Conservation (phyloP, 2,113 vertebrate genomes). For the Pelvicachromis taeniatus region DNA sequence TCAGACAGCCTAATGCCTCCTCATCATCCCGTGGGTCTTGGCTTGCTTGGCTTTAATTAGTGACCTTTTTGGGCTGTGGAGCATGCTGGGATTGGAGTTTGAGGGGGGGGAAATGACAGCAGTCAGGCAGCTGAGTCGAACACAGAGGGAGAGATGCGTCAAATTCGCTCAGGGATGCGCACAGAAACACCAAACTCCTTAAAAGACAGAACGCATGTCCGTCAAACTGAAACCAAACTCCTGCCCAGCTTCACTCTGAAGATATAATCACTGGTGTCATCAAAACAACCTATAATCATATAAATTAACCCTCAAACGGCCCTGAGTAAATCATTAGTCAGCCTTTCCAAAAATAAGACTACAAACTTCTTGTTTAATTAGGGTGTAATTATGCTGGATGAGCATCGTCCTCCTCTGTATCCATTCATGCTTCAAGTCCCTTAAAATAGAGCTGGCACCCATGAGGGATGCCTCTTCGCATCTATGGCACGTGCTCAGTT, state of each 20-base stretch:
- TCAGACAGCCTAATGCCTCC: neutral
- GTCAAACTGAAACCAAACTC: neutral
- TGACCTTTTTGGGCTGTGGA: slow-evolving; percentile 8
- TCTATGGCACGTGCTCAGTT: neutral
- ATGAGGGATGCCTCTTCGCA: neutral
- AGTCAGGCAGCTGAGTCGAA: slow-evolving; percentile 11
- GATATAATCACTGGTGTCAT: slow-evolving; percentile 25
- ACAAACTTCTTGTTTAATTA: slow-evolving; percentile 35
- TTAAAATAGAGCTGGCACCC: slow-evolving; percentile 15
- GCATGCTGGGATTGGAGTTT: slow-evolving; percentile 25
- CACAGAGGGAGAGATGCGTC: slow-evolving; percentile 13
- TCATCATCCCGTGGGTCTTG: neutral
- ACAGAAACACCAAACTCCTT: neutral
- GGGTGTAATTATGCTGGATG: slow-evolving; percentile 43
- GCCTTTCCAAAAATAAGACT: slow-evolving; percentile 49
- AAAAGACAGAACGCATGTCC: neutral
- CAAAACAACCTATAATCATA: slow-evolving; percentile 52
- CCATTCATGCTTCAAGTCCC: neutral
- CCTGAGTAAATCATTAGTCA: slow-evolving; percentile 51
- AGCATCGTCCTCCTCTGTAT: slow-evolving; percentile 1
- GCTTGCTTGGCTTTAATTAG: slow-evolving; percentile 32
- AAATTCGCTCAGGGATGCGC: neutral
- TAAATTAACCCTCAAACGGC: slow-evolving; percentile 21
- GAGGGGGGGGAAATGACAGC: slow-evolving; percentile 21
- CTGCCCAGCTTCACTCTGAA: neutral